Evolutionary conservation across 2,888 invertebrate genomes (phyloP).

Genomic region (Arenicola marina): DNA sequence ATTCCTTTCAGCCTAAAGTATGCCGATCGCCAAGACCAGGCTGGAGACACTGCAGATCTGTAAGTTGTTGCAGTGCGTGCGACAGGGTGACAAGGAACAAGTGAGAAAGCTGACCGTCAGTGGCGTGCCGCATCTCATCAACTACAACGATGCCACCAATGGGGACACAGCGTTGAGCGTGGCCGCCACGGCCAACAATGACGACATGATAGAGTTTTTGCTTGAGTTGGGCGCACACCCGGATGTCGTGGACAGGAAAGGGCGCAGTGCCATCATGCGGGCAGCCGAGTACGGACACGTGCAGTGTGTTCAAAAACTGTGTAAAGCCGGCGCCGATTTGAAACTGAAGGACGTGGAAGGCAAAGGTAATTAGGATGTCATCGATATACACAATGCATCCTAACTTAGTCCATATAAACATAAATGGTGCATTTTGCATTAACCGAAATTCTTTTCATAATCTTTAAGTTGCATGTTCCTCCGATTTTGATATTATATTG

Average conservation of each 20-base stretch:
- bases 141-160: slow-evolving; percentile 58
- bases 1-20: no score
- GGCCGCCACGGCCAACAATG: slow-evolving; percentile 58
- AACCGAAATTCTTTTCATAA: no score
- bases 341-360: slow-evolving; percentile 56
- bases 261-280: slow-evolving; percentile 57
- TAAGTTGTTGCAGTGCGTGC: slow-evolving; percentile 60
- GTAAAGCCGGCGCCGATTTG: slow-evolving; percentile 55
- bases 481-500: no score
- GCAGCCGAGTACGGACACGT: slow-evolving; percentile 61
- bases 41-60: slow-evolving; percentile 59
- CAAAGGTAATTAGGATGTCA: no score
- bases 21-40: slow-evolving; percentile 58
- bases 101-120: slow-evolving; percentile 55
- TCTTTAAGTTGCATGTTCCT: background rate
- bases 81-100: slow-evolving; percentile 52
- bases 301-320: slow-evolving; percentile 54
- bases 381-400: background rate
- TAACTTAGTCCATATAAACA: no score
- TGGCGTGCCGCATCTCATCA: slow-evolving; percentile 60
- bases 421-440: no score
- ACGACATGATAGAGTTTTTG: slow-evolving; percentile 59
- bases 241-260: slow-evolving; percentile 59
- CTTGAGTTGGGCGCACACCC: slow-evolving; percentile 59
- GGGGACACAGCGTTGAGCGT: slow-evolving; percentile 53